These are phyloP conservation scores for Sebastes cheni DNA, from an alignment of 2,797 vertebrate genomes.

Conservation along the genomic window DNA sequence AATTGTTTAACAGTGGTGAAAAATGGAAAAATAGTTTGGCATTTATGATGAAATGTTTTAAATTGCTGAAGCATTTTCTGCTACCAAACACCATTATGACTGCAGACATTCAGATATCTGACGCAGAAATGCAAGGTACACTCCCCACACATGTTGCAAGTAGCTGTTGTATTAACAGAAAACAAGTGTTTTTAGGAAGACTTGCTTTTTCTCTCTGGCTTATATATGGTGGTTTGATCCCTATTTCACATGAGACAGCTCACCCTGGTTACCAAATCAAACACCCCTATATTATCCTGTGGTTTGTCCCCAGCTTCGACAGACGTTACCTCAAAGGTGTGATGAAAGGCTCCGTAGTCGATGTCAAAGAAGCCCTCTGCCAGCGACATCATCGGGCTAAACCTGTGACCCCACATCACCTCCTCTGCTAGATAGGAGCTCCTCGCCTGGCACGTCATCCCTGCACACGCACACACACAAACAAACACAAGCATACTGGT, in stretches of 20 bases:
- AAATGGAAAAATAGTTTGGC: neutral
- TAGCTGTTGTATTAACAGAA: neutral
- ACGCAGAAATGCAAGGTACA: neutral
- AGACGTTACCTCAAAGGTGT: constrained; percentile 87
- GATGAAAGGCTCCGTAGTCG: constrained; percentile 93
- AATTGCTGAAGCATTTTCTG: neutral
- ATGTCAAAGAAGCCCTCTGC: constrained; percentile 94
- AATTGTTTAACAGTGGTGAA: neutral
- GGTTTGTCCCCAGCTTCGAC: neutral
- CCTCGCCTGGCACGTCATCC: constrained; percentile 95
- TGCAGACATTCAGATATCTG: neutral
- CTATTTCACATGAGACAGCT: too few species aligned
- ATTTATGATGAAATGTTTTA: neutral
- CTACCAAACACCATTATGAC: neutral
- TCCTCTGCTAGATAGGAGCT: constrained; percentile 93
- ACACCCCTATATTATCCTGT: neutral
- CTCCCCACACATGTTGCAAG: neutral
- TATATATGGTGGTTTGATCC: too few species aligned
- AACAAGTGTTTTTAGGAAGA: neutral
- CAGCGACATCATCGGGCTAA: constrained; percentile 91
- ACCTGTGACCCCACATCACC: constrained; percentile 93
- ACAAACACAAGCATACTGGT: neutral
- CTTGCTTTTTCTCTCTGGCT: too few species aligned
- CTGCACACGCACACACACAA: constrained; percentile 62
- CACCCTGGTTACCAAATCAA: neutral